Evolutionary conservation across 2,888 invertebrate species (phyloP).

Genomic region (Calameuta filiformis): DNA sequence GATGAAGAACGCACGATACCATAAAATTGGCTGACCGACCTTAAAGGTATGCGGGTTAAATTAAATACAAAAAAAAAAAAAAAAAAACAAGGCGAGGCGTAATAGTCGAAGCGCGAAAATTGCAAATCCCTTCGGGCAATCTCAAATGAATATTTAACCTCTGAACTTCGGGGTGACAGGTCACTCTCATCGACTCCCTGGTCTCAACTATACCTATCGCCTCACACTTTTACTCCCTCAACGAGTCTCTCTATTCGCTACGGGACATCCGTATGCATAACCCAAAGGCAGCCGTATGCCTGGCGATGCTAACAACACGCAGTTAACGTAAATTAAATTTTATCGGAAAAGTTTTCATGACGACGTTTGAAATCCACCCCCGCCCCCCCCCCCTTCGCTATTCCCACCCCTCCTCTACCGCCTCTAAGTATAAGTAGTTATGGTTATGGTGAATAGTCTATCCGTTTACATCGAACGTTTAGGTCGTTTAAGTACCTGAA

Average conservation of each 20-base stretch:
- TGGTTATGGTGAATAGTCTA: neutral
- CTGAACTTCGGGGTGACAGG: slow-evolving; percentile 11
- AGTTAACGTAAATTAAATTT: slow-evolving; percentile 24
- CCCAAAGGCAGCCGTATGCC: neutral
- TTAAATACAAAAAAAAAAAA: neutral
- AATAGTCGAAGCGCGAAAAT: slow-evolving; percentile 24
- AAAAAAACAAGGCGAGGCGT: neutral
- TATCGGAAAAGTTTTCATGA: slow-evolving; percentile 22
- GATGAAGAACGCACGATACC: neutral
- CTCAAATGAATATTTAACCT: slow-evolving; percentile 51
- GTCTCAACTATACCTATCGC: neutral
- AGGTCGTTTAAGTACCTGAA: neutral
- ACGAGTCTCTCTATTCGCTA: neutral
- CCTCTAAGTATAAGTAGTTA: neutral
- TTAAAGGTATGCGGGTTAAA: neutral
- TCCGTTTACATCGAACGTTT: neutral
- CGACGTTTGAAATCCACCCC: neutral
- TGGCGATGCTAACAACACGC: slow-evolving; percentile 3
- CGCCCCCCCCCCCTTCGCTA: too few species aligned
- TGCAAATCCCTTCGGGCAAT: slow-evolving; percentile 41
- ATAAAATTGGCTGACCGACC: neutral
- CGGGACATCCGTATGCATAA: neutral
- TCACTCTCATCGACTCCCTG: neutral
- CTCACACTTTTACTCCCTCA: neutral
- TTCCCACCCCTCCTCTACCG: neutral